Evolutionary conservation across 37 sponge, comb jelly and placozoan species (phyloP).

Genomic region (Ianthella basta): DNA sequence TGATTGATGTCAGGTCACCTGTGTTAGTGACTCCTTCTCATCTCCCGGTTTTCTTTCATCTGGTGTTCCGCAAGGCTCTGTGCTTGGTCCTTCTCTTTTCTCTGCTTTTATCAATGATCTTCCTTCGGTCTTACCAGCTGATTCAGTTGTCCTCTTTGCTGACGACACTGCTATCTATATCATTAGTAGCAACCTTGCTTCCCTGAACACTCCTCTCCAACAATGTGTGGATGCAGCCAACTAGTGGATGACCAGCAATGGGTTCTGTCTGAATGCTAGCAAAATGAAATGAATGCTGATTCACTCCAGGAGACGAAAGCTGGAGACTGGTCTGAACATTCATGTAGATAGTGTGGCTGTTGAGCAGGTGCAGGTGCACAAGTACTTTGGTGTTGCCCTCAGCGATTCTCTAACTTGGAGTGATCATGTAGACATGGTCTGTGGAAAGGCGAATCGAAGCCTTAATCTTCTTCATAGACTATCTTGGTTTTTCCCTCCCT

Average conservation of each 20-base stretch:
- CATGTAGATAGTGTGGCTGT: too few relatives aligned
- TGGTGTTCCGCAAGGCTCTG: constrained; percentile 13
- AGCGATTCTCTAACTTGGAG: too few relatives aligned
- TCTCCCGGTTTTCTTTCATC: neutral
- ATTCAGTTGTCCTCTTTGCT: constrained; percentile 6
- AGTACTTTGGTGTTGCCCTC: too few relatives aligned
- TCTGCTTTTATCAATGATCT: constrained; percentile 26
- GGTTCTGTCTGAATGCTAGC: neutral
- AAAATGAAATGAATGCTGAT: constrained; percentile 9
- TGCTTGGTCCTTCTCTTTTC: constrained; percentile 8
- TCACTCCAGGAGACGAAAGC: too few relatives aligned
- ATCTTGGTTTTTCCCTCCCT: too few relatives aligned
- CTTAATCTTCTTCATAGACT: too few relatives aligned
- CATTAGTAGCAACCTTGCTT: constrained; percentile 1
- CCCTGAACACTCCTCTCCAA: constrained; percentile 1
- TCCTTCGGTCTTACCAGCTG: neutral
- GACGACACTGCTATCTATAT: constrained; percentile 19
- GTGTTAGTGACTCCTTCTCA: constrained; percentile 12
- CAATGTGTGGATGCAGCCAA: neutral
- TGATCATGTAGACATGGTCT: too few relatives aligned
- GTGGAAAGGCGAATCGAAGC: too few relatives aligned
- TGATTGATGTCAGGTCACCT: neutral
- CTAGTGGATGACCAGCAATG: neutral
- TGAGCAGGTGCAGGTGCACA: too few relatives aligned
- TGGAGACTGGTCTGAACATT: too few relatives aligned